Evolutionary conservation across 2,888 invertebrate genomes (phyloP), one percentile per base, ranked within the genome.

Genomic region (Himalopsyche japonica): DNA sequence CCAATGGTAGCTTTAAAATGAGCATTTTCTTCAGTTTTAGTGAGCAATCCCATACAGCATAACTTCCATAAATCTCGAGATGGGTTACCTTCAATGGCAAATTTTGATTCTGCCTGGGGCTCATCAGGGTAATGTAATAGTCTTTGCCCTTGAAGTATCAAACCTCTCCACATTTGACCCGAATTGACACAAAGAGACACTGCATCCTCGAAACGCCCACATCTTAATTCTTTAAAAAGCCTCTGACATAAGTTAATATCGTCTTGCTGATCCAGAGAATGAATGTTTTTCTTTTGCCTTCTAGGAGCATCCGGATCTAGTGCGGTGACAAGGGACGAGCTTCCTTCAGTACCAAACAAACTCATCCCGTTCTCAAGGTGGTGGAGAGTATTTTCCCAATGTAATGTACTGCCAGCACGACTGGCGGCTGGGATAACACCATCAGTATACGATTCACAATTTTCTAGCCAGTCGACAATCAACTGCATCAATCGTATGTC

Each of bases 131-230:
- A 98, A 89, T 98, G 96, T 88, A 95, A 94, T 37, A 98, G 92
- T 83, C 95, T 93, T 98, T 98, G 98, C 3, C 98, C 98, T 90
- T 98, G 96, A 57, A 98, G 91, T 30, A 97, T 94, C 5, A 97
- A 97, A 0, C 98, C 98, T 80, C 97, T 92, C 98, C 98, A 98
- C 1, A 96, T 94, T 90, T 98, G 98, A 0, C 98, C 98, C 88
- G 96, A 96, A 88, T 95, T 95, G 76, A 95, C 93, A 88, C 98
- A 97, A 48, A 98, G 90, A 86, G 95, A 94, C 89, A 98, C 95
- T 1, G 98, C 98, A 90, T 96, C 95, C 87, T 96, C 95, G 85
- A 98, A 93, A 88, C 96, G 95, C 0, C 98, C 98, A 89, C 97
- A 96, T 37, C 98, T 93, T 76, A 98, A 94, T 91, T 96, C 94